Percentiles rank a stretch among this genome's conserved stretches.
Conservation (phyloP, 2,797 vertebrate genomes). For the Sebastes ruberrimus region DNA sequence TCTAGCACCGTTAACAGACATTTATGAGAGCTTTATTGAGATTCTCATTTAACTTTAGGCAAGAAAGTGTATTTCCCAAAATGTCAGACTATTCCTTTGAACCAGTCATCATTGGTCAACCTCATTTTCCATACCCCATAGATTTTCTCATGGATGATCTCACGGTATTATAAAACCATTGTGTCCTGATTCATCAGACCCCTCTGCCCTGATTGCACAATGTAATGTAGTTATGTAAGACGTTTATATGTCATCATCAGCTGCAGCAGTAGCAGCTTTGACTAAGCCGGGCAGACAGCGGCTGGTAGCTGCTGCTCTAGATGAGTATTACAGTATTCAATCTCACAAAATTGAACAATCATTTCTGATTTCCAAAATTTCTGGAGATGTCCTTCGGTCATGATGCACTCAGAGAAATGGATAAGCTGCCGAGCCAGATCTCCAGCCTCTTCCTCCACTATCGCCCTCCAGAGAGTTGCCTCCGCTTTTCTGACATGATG, state of each 20-base stretch:
- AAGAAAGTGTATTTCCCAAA: neutral
- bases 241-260: conserved; percentile 66
- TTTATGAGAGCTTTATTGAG: neutral
- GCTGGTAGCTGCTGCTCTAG: conserved; percentile 38
- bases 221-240: conserved; percentile 76
- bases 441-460: conserved; percentile 10
- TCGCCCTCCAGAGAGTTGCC: conserved; percentile 35
- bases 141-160: conserved; percentile 41
- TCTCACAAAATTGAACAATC: conserved; percentile 57
- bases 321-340: conserved; percentile 37
- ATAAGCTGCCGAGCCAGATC: conserved; percentile 41
- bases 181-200: conserved; percentile 69
- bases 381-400: conserved; percentile 36
- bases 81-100: conserved; percentile 11
- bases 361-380: conserved; percentile 50
- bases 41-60: neutral
- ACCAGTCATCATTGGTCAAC: conserved; percentile 13
- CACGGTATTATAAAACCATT: conserved; percentile 67
- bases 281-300: conserved; percentile 47
- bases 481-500: conserved; percentile 43
- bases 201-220: conserved; percentile 74
- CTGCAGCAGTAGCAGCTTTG: conserved; percentile 50
- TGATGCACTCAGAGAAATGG: conserved; percentile 41
- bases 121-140: conserved; percentile 46
- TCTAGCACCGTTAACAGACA: neutral